phyloP scores from a whole-genome alignment of 2,888 invertebrate species.

The Watsonalla cultraria region DNA sequence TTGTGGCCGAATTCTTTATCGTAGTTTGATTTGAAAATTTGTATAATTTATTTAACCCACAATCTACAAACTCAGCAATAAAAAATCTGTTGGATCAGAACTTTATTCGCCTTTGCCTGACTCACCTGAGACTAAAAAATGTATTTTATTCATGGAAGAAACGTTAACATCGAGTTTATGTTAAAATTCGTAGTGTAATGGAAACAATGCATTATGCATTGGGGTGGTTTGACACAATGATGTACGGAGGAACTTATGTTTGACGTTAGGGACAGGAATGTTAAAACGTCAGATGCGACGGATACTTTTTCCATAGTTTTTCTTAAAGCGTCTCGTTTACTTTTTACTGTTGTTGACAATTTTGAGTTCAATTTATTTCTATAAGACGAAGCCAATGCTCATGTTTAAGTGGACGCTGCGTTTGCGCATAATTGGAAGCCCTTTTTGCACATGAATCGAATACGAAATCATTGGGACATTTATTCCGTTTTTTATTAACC shows the following conservation, averaged over 20 bases:
- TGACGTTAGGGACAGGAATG: conserved; percentile 64
- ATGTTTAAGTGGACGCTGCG: conserved; percentile 61
- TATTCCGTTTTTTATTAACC: conserved; percentile 57
- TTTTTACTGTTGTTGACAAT: conserved; percentile 42
- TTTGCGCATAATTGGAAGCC: conserved; percentile 70
- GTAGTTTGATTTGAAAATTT: too few relatives aligned
- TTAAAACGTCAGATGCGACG: conserved; percentile 54
- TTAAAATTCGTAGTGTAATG: conserved; percentile 77
- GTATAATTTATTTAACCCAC: conserved; percentile 5
- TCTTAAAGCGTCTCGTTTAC: conserved; percentile 34
- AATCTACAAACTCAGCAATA: conserved; percentile 12
- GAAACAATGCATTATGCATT: conserved; percentile 75
- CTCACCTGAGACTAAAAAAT: conserved; percentile 48
- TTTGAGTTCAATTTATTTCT: conserved; percentile 54
- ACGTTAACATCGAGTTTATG: conserved; percentile 74
- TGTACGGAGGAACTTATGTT: conserved; percentile 66
- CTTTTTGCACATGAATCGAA: conserved; percentile 67
- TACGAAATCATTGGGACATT: conserved; percentile 60
- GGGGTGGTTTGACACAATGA: conserved; percentile 66
- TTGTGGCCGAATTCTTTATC: too few relatives aligned
- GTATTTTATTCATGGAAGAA: conserved; percentile 71
- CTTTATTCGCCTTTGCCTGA: conserved; percentile 31
- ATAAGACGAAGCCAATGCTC: conserved; percentile 52
- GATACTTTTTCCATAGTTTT: conserved; percentile 58
- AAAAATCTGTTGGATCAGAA: conserved; percentile 46